Evolutionary conservation across 1,140 invertebrate genomes (phyloP).

Genomic region (Mylabris phalerata): DNA sequence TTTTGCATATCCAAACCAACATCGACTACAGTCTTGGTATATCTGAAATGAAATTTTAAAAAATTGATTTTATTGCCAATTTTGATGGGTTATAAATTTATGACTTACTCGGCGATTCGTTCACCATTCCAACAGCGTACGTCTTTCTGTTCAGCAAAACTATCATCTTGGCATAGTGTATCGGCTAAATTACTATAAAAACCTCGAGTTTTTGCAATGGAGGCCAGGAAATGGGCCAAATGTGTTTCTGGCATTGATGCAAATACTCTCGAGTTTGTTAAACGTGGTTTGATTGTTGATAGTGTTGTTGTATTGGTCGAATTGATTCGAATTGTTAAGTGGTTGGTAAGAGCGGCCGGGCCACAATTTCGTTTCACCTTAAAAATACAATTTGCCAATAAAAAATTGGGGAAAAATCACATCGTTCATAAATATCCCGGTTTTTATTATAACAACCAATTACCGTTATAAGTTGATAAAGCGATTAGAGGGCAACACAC

Average conservation of each 20-base stretch:
- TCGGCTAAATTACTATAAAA: constrained; percentile 65
- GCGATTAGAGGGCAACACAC: too few species aligned
- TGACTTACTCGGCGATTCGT: constrained; percentile 65
- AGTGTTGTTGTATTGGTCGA: background rate
- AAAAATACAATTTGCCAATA: background rate
- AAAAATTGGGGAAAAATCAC: background rate
- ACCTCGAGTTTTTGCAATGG: constrained; percentile 57
- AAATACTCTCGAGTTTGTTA: constrained; percentile 18
- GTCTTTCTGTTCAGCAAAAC: constrained; percentile 51
- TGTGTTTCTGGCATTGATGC: constrained; percentile 45
- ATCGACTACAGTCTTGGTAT: constrained; percentile 56
- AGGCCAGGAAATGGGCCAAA: constrained; percentile 58
- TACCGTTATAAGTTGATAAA: too few species aligned
- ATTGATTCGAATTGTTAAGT: background rate
- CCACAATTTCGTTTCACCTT: constrained; percentile 53
- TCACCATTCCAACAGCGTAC: constrained; percentile 71
- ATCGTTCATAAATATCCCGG: too few species aligned
- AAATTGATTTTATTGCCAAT: too few species aligned
- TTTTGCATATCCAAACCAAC: constrained; percentile 53
- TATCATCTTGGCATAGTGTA: constrained; percentile 56
- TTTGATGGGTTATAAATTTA: too few species aligned
- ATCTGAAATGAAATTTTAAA: constrained; percentile 44
- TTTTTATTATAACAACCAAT: too few species aligned
- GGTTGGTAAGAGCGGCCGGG: constrained; percentile 12
- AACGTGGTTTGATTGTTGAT: constrained; percentile 10